Evolutionary conservation across 2,797 vertebrate species (phyloP).

Genomic region (Picus viridis): DNA sequence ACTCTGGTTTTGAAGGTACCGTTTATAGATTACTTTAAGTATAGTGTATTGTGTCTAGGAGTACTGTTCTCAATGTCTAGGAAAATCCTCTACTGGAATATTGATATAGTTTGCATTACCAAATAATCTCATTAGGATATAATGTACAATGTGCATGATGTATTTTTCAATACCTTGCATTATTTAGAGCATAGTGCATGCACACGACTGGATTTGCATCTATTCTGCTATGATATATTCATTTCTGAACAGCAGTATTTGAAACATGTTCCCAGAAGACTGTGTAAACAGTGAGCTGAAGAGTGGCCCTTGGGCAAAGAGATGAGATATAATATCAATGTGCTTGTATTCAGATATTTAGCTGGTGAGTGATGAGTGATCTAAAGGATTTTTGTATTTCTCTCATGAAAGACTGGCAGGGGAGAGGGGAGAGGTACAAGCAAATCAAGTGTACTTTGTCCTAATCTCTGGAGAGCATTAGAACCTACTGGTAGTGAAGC

Average conservation of each 20-base stretch:
- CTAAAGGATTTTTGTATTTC: neutral
- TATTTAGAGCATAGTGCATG: neutral
- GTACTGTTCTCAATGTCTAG: neutral
- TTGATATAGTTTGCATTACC: neutral
- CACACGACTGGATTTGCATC: neutral
- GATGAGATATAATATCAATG: neutral
- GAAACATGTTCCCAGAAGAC: conserved; percentile 9
- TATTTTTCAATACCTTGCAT: neutral
- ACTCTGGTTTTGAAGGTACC: neutral
- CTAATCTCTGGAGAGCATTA: neutral
- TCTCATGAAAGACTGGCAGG: neutral
- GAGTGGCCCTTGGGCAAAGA: neutral
- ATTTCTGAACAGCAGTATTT: neutral
- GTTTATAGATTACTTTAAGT: neutral
- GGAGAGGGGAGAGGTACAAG: rapidly evolving
- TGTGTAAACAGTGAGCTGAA: conserved; percentile 24
- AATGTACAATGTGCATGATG: neutral
- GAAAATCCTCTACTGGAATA: neutral
- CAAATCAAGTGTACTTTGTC: neutral
- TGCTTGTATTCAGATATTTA: neutral
- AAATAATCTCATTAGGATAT: neutral
- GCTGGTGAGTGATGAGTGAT: neutral
- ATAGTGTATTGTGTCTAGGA: neutral
- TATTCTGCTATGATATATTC: neutral
- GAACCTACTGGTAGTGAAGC: neutral